Evolutionary conservation across 2,888 invertebrate genomes (phyloP).

Genomic region (Drosophila buzzatii): DNA sequence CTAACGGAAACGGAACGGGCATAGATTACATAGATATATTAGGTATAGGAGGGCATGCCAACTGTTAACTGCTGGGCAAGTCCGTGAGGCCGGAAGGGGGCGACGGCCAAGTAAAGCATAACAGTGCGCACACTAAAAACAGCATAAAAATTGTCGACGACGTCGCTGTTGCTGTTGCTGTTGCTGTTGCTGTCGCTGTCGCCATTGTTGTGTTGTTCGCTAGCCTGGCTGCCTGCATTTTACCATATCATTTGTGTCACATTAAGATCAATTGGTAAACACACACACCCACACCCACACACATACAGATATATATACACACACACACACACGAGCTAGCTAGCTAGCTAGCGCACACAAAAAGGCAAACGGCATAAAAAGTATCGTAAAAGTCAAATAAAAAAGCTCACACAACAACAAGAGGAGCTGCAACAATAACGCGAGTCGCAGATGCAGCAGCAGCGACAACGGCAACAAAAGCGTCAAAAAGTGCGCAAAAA

Average conservation of each 20-base stretch:
- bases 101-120: constrained; percentile 34
- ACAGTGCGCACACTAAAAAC: constrained; percentile 70
- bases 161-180: constrained; percentile 38
- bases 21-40: neutral
- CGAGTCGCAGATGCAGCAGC: constrained; percentile 38
- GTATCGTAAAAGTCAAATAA: constrained; percentile 75
- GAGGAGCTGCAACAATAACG: constrained; percentile 47
- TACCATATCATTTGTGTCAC: constrained; percentile 84
- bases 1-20: constrained; percentile 28
- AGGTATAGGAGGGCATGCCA: constrained; percentile 26
- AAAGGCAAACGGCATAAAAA: constrained; percentile 74
- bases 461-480: constrained; percentile 63
- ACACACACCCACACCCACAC: constrained; percentile 49
- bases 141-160: constrained; percentile 73
- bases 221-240: constrained; percentile 68
- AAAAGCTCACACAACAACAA: constrained; percentile 60
- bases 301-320: neutral
- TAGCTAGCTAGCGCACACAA: constrained; percentile 48
- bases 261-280: constrained; percentile 84
- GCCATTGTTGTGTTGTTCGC: constrained; percentile 66
- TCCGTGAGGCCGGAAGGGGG: neutral
- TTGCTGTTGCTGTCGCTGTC: constrained; percentile 33
- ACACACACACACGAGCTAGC: neutral
- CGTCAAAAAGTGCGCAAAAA: constrained; percentile 74
- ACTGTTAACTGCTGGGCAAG: constrained; percentile 22